Evolutionary conservation across 2,797 vertebrate species (phyloP), one percentile per base, ranked within the genome.

Genomic region (Hozukius guyotensis): DNA sequence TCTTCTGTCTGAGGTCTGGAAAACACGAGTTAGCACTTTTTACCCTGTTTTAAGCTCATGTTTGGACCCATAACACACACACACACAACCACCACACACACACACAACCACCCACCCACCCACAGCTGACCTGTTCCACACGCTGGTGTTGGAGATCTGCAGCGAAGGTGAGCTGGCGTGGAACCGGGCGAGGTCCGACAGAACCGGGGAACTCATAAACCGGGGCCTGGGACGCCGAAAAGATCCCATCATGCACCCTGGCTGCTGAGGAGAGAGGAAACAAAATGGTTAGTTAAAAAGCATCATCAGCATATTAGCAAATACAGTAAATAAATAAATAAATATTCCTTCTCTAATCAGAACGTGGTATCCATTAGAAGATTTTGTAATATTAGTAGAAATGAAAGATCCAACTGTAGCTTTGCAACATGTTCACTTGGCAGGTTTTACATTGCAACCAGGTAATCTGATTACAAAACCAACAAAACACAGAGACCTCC

Each of bases 151-250:
- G 90, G 96, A 97, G 72, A 97, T 93, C 89, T 98, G 97, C 38
- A 97, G 75, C 0, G 96, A 84, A 25, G 98, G 94, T 1, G 96
- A 95, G 73, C 96, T 89, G 34, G 97, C 97, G 13, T 99, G 97
- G 94, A 99, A 99, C 0, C 97, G 95, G 0, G 97, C 97, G 53
- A 99, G 94, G 77, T 99, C 98, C 0, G 97, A 98, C 85, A 99
- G 96, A 27, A 97, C 98, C 0, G 98, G 98, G 5, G 98, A 99
- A 89, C 98, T 99, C 98, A 99, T 98, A 90, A 99, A 99, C 18
- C 98, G 97, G 0, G 97, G 97, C 5, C 98, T 93, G 0, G 97
- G 97, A 34, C 96, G 95, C 36, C 97, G 94, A 90, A 98, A 97
- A 0, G 98, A 99, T 88, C 98, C 98, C 98, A 99, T 99, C 89